phyloP scores from a whole-genome alignment of 2,113 vertebrate species.

The Dromaius novaehollandiae region DNA sequence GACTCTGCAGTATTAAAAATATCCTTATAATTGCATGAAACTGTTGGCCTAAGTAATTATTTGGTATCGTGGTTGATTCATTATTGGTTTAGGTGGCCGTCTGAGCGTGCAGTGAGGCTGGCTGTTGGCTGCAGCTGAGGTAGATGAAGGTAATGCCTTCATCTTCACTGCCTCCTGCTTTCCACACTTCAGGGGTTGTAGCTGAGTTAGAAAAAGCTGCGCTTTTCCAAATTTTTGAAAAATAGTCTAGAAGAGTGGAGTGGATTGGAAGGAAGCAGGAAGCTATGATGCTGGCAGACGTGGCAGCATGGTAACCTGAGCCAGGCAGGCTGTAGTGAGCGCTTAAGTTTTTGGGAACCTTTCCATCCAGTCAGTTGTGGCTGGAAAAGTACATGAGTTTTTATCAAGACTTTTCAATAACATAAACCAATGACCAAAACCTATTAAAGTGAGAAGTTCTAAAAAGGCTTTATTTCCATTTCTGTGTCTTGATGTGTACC shows the following conservation, averaged over 20 bases:
- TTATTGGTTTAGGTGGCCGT: background rate
- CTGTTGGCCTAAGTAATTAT: background rate
- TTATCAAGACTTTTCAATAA: background rate
- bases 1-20: background rate
- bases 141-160: background rate
- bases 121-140: background rate
- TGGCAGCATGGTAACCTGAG: background rate
- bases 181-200: background rate
- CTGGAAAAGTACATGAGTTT: background rate
- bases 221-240: background rate
- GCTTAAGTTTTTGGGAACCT: background rate
- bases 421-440: background rate
- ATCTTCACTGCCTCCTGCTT: background rate
- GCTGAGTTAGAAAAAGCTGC: background rate
- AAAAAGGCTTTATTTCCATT: background rate
- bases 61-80: background rate
- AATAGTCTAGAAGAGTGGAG: background rate
- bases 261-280: background rate
- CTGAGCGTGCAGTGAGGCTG: fast-evolving
- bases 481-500: background rate
- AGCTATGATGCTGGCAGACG: background rate
- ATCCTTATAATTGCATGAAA: background rate
- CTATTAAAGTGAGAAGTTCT: background rate
- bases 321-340: background rate
- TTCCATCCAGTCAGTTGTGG: background rate